phyloP scores from a whole-genome alignment of 2,113 vertebrate genomes.

The Chascanopsetta lugubris region DNA sequence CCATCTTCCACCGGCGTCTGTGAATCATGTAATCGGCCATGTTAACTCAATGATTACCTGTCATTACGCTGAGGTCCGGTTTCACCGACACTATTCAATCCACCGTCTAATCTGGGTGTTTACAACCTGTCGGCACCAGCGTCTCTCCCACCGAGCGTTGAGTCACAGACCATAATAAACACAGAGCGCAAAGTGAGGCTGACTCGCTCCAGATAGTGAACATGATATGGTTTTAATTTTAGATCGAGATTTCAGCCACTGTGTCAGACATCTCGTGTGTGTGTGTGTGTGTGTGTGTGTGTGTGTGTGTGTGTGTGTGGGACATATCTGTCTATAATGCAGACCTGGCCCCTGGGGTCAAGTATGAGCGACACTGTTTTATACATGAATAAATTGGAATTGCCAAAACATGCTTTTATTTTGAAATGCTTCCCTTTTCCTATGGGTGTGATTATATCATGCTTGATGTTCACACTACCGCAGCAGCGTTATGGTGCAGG shows the following conservation, averaged over 20 bases:
- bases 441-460: too few species aligned
- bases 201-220: slow-evolving; percentile 34
- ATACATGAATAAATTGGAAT: too few species aligned
- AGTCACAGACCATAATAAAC: slow-evolving; percentile 49
- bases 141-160: slow-evolving; percentile 24
- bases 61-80: slow-evolving; percentile 59
- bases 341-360: too few species aligned
- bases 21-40: slow-evolving; percentile 64
- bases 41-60: slow-evolving; percentile 66
- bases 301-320: not conserved
- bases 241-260: slow-evolving; percentile 4
- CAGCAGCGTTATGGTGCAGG: too few species aligned
- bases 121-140: slow-evolving; percentile 45
- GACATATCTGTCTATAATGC: slow-evolving; percentile 4
- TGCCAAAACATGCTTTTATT: too few species aligned
- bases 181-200: slow-evolving; percentile 11
- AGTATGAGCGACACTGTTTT: too few species aligned
- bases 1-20: slow-evolving; percentile 34
- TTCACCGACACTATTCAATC: slow-evolving; percentile 56
- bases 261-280: slow-evolving; percentile 13
- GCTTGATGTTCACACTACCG: too few species aligned
- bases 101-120: slow-evolving; percentile 44
- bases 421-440: too few species aligned
- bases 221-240: slow-evolving; percentile 31
- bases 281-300: not conserved